A percentile compares a stretch with the other conserved stretches of the same genome.
These are phyloP conservation scores for Protophormia terraenovae DNA, from an alignment of 2,888 invertebrate species.

Conservation along the genomic window DNA sequence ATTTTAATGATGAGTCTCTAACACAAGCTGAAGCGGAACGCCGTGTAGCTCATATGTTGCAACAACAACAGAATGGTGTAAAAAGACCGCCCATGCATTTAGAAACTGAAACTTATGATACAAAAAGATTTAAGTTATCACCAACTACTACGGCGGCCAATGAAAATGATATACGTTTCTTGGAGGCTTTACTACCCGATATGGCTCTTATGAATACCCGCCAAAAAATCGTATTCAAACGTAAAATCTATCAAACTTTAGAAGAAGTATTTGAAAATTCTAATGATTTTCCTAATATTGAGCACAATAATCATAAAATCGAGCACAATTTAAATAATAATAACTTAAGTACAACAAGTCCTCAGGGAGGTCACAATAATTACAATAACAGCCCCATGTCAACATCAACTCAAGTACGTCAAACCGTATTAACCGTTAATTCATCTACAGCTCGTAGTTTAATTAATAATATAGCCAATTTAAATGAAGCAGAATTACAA, in stretches of 20 bases:
- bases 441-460: slow-evolving; percentile 54
- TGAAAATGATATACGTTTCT: slow-evolving; percentile 69
- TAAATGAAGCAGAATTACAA: slow-evolving; percentile 63
- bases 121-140: slow-evolving; percentile 48
- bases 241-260: slow-evolving; percentile 71
- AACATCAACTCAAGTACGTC: slow-evolving; percentile 28
- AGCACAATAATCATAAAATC: slow-evolving; percentile 35
- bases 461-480: slow-evolving; percentile 65
- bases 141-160: neutral
- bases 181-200: slow-evolving; percentile 70
- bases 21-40: slow-evolving; percentile 24
- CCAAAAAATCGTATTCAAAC: slow-evolving; percentile 72
- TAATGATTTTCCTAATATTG: slow-evolving; percentile 69
- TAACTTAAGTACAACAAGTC: neutral
- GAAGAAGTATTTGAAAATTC: slow-evolving; percentile 71
- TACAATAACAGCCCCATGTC: neutral
- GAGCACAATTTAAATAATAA: slow-evolving; percentile 10
- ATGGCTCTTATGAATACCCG: slow-evolving; percentile 72
- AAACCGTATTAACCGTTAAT: slow-evolving; percentile 52
- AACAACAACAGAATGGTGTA: slow-evolving; percentile 19
- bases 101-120: slow-evolving; percentile 44
- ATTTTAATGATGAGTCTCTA: slow-evolving; percentile 33
- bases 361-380: neutral
- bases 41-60: slow-evolving; percentile 8
- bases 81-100: slow-evolving; percentile 58